Evolutionary conservation across 1,140 invertebrate species (phyloP), one percentile per base, ranked within the genome.

Genomic region (Drosophila pruinosa): DNA sequence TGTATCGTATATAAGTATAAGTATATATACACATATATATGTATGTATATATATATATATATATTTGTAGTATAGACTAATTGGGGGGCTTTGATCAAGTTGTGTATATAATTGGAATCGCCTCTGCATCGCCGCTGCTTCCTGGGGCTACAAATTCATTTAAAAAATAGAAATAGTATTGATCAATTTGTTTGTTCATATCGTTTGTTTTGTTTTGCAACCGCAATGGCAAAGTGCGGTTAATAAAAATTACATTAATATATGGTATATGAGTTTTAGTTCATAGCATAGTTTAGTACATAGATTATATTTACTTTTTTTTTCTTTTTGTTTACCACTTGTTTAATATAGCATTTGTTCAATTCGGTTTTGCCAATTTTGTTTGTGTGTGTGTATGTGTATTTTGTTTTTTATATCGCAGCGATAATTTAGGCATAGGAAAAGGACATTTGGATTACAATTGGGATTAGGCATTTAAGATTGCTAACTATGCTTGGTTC

Each of bases 361-460:
- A 75, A 79, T 75, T 83, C 61, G n/a, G 80, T 85, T 79, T 53
- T 62, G 26, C 56, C 31, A 12, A 4, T 34, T 31, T 10, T 31
- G 8, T 31, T 2, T 34, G 31, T 34, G 31, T 34, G 10, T 34
- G 10, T 34, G 6, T 34, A 3, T 17, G n/a, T n/a, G n/a, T 39
- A 7, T 28, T 28, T 50, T 50, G 8, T 31, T 31, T 80, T 86
- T 88, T 88, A 86, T 85, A 86, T 85, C 80, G 80, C 80, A 86
- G 81, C 80, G 80, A 85, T 85, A 85, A 86, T 83, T 78, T 71
- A 63, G 71, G 48, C 43, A 31, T 65, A 65, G 34, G 15, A 59
- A 53, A 26, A 31, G 15, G 3, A 12, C 56, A 22, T 24, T 45
- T 45, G 22, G 22, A 47, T 47, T 47, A 47, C 2, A 47, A 47